These are phyloP conservation scores for Chiloscyllium punctatum DNA, from an alignment of 2,797 vertebrate species.

Conservation along the genomic window DNA sequence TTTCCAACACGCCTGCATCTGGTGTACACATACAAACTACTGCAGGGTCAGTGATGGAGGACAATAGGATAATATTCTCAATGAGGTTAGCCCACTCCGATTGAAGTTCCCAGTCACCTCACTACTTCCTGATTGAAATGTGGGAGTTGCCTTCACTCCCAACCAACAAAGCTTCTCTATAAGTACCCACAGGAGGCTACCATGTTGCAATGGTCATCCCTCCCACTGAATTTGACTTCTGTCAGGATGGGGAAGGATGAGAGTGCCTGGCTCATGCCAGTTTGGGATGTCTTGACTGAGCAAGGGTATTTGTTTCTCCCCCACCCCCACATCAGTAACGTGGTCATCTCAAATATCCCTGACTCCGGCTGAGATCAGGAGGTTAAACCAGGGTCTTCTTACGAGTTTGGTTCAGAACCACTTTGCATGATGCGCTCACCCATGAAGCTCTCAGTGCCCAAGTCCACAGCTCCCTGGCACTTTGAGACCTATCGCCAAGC, in stretches of 20 bases:
- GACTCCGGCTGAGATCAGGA: neutral
- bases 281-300: neutral
- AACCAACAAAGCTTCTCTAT: neutral
- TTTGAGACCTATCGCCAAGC: neutral
- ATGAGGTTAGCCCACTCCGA: neutral
- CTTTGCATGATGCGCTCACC: neutral
- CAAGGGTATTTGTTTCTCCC: neutral
- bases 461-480: neutral
- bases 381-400: neutral
- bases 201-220: neutral
- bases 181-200: neutral
- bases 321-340: neutral
- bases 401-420: neutral
- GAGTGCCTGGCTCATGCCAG: neutral
- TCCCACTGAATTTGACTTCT: neutral
- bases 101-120: neutral
- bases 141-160: neutral
- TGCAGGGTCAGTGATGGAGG: neutral
- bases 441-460: neutral
- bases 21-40: neutral
- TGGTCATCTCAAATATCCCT: neutral
- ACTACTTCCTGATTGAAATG: neutral
- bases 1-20: no score
- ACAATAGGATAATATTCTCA: neutral
- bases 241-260: no score